Evolutionary conservation across 2,888 invertebrate species (phyloP).

Genomic region (Odontocerum albicorne): DNA sequence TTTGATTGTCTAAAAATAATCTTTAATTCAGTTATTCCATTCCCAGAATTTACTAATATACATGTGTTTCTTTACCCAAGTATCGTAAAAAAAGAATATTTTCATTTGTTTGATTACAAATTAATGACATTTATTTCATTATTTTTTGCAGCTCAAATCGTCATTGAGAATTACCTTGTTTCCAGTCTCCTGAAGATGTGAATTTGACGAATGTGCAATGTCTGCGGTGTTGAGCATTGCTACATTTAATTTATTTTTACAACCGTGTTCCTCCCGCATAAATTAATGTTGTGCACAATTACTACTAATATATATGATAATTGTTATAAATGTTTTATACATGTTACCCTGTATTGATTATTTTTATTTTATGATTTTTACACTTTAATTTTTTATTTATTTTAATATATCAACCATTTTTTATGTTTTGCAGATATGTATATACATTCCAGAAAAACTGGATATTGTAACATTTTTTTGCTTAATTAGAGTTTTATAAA

Average conservation of each 20-base stretch:
- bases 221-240: conserved; percentile 11
- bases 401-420: too few relatives aligned
- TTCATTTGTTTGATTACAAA: not conserved
- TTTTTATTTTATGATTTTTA: conserved; percentile 16
- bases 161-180: conserved; percentile 73
- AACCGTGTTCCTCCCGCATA: conserved; percentile 15
- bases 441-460: too few relatives aligned
- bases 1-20: too few relatives aligned
- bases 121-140: conserved; percentile 21
- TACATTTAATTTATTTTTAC: conserved; percentile 17
- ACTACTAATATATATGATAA: conserved; percentile 11
- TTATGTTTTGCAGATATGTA: too few relatives aligned
- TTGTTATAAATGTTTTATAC: conserved; percentile 22
- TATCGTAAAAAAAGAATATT: too few relatives aligned
- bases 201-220: conserved; percentile 35
- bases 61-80: too few relatives aligned
- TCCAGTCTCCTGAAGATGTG: conserved; percentile 59
- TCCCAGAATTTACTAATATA: too few relatives aligned
- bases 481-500: too few relatives aligned
- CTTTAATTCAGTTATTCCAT: too few relatives aligned
- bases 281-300: conserved; percentile 22
- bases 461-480: too few relatives aligned
- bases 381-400: conserved; percentile 2
- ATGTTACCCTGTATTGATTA: conserved; percentile 12
- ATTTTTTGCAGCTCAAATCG: conserved; percentile 69